These are phyloP conservation scores for Saccopteryx leptura DNA, from an alignment of 2,113 vertebrate species.

Conservation along the genomic window DNA sequence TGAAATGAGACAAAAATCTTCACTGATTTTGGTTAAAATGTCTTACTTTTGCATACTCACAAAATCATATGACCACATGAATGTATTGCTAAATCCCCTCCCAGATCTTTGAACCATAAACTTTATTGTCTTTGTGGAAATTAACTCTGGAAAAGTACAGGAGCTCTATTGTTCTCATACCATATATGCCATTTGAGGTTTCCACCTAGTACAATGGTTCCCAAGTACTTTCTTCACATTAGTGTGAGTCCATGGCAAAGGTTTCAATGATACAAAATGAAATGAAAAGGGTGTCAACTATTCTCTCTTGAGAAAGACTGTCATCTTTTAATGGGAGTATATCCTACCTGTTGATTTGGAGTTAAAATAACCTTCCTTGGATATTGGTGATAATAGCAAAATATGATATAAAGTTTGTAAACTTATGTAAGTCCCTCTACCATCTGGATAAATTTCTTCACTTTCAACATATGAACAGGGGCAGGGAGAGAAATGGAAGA, in stretches of 20 bases:
- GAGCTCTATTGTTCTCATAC: background rate
- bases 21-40: background rate
- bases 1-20: background rate
- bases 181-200: background rate
- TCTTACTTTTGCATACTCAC: constrained; percentile 7
- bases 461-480: background rate
- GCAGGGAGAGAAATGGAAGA: background rate
- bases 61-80: background rate
- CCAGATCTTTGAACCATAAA: background rate
- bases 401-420: background rate
- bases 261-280: background rate
- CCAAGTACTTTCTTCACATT: background rate
- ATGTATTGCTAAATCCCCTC: background rate
- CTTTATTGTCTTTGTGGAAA: background rate
- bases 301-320: background rate
- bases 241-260: background rate
- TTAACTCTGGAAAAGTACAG: background rate
- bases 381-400: constrained; percentile 2
- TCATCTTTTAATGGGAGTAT: background rate
- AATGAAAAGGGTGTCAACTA: background rate
- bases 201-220: background rate
- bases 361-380: background rate
- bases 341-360: background rate
- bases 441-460: background rate
- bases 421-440: background rate